phyloP scores from a whole-genome alignment of 2,888 invertebrate species.

The Pegoplata infirma region DNA sequence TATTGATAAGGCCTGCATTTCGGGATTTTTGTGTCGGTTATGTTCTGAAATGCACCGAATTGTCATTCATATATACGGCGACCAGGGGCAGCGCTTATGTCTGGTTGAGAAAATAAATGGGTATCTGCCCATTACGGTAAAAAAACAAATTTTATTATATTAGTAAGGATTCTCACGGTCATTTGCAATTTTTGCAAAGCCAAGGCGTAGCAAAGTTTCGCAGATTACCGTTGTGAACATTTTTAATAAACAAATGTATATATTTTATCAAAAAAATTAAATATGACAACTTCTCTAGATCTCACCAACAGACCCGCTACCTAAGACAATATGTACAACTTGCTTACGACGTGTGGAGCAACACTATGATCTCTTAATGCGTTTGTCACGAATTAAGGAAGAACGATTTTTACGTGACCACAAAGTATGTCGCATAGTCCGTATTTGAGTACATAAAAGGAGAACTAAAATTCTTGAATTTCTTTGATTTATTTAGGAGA shows the following conservation, averaged over 20 bases:
- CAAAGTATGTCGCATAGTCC: too few species aligned
- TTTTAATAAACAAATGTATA: too few species aligned
- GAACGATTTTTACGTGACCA: slow-evolving; percentile 67
- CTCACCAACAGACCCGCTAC: slow-evolving; percentile 82
- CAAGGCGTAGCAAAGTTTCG: too few species aligned
- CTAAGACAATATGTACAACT: slow-evolving; percentile 84
- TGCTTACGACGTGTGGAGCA: slow-evolving; percentile 82
- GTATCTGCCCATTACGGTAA: slow-evolving; percentile 89
- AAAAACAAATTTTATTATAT: slow-evolving; percentile 64
- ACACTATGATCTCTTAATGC: slow-evolving; percentile 78
- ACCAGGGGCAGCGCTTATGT: slow-evolving; percentile 86
- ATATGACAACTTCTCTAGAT: slow-evolving; percentile 78
- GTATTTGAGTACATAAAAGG: too few species aligned
- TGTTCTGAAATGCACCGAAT: slow-evolving; percentile 91
- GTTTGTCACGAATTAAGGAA: slow-evolving; percentile 72
- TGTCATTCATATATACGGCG: slow-evolving; percentile 90
- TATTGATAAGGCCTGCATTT: slow-evolving; percentile 87
- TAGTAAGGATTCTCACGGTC: slow-evolving; percentile 2
- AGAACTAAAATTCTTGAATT: neutral
- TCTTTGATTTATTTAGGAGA: slow-evolving; percentile 16
- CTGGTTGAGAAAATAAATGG: slow-evolving; percentile 89
- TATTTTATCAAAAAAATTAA: neutral
- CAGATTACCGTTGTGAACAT: too few species aligned
- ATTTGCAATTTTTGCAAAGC: too few species aligned
- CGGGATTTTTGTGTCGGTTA: slow-evolving; percentile 90